Conservation (phyloP, 1,140 invertebrate genomes). For the Trichoplusia ni region DNA sequence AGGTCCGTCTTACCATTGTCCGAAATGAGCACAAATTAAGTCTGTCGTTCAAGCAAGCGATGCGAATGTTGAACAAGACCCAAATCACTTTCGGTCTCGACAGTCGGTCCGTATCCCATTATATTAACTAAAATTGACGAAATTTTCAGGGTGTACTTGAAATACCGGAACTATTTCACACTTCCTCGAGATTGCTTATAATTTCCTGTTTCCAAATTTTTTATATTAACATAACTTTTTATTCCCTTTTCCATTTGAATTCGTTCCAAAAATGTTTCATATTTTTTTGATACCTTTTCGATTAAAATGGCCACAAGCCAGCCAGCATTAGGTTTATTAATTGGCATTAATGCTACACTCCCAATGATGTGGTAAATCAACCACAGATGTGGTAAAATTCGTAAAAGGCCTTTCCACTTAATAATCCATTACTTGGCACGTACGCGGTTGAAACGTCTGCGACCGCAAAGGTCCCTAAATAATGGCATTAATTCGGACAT, state of each 20-base stretch:
- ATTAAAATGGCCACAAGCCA: too few relatives aligned
- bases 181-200: not conserved
- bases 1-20: not conserved
- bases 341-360: too few relatives aligned
- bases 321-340: too few relatives aligned
- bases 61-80: not conserved
- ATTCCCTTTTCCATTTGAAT: too few relatives aligned
- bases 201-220: constrained; percentile 6
- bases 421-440: not conserved
- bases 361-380: too few relatives aligned
- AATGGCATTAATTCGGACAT: not conserved
- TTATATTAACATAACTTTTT: not conserved
- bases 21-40: constrained; percentile 12
- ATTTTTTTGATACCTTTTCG: too few relatives aligned
- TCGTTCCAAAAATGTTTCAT: too few relatives aligned
- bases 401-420: not conserved
- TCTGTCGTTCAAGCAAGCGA: not conserved
- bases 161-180: not conserved
- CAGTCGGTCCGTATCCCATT: not conserved
- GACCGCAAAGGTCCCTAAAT: not conserved
- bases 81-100: constrained; percentile 13
- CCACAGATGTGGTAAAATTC: too few relatives aligned
- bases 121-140: not conserved
- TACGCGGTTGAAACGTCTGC: not conserved
- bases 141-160: not conserved